Percentiles rank a stretch among this genome's conserved stretches.
These are phyloP conservation scores for Poecilia velifera DNA, from an alignment of 2,797 vertebrate species.

Conservation along the genomic window DNA sequence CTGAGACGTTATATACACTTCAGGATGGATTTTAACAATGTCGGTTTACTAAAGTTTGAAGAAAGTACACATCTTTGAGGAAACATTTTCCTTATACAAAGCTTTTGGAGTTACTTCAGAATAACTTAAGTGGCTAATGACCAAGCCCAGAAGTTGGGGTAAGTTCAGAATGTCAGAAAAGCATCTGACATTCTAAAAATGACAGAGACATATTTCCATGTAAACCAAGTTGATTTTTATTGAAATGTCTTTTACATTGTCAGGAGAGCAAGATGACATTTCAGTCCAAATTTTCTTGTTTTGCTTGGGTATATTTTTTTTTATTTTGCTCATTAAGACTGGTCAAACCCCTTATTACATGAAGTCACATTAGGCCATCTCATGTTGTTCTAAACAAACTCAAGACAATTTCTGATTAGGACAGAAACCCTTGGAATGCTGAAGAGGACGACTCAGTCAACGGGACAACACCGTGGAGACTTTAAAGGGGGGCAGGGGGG, in stretches of 20 bases:
- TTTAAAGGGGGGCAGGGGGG: not conserved
- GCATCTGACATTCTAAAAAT: not conserved
- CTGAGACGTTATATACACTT: too few species aligned
- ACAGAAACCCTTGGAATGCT: constrained; percentile 28
- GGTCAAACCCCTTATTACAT: constrained; percentile 19
- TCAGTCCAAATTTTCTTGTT: constrained; percentile 51
- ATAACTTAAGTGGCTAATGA: not conserved
- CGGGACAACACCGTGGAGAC: not conserved
- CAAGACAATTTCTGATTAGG: constrained; percentile 11
- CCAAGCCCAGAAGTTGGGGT: not conserved
- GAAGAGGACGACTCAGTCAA: constrained; percentile 22
- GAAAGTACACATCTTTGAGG: not conserved
- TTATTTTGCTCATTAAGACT: constrained; percentile 54
- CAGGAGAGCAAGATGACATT: constrained; percentile 74
- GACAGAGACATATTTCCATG: constrained; percentile 32
- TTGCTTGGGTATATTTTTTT: constrained; percentile 17
- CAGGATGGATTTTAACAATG: not conserved
- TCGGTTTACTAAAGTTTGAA: not conserved
- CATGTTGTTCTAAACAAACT: constrained; percentile 32
- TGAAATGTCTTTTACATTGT: constrained; percentile 82
- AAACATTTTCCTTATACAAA: too few species aligned
- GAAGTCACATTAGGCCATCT: constrained; percentile 14
- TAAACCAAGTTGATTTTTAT: constrained; percentile 84
- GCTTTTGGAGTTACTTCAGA: not conserved
- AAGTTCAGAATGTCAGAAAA: not conserved